Evolutionary conservation across 2,113 vertebrate genomes (phyloP), one percentile per base, ranked within the genome.

Genomic region (Silurus asotus): DNA sequence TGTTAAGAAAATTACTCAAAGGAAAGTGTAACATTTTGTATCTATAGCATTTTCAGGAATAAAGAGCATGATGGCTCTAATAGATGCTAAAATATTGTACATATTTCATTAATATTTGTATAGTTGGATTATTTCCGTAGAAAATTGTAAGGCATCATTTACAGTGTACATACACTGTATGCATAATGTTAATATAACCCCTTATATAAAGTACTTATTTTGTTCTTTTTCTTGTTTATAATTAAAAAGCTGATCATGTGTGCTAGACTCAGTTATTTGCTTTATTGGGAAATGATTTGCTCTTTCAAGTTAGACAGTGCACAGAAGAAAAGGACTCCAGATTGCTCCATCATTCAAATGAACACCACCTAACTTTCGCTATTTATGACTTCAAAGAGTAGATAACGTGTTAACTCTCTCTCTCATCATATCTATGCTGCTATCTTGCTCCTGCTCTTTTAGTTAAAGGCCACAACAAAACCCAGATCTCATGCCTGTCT

Each of bases 321-420:
- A 19, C 37, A 45, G 19, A 25, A 19, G 48, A 61, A 15, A 85
- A 69, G 45, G 25, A 9, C 45, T n/a, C 56, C 55, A 61, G 58
- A 62, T 80, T 51, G 25, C 69, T 45, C 25, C 65, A 65, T 75
- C 59, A 82, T 65, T n/a, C 49, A 53, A 84, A 88, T 75, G 59
- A 85, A 82, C 83, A 85, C 48, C 25, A 81, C 82, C n/a, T 59
- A 82, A 48, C 75, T 70, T 69, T 48, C 45, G 0, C 17, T 84
- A 83, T 87, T 87, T 82, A 75, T n/a, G 78, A 84, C 84, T 83
- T 90, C 87, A 89, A 89, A 89, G 87, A 48, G 53, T 56, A 69
- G 82, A 87, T 89, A 14, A 85, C 87, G 78, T 82, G 81, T 89
- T 82, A 83, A 87, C 86, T 82, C 74, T 77, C 69, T 89, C 70